Conservation (phyloP, 2,113 vertebrate species). For the Capreolus pygargus region DNA sequence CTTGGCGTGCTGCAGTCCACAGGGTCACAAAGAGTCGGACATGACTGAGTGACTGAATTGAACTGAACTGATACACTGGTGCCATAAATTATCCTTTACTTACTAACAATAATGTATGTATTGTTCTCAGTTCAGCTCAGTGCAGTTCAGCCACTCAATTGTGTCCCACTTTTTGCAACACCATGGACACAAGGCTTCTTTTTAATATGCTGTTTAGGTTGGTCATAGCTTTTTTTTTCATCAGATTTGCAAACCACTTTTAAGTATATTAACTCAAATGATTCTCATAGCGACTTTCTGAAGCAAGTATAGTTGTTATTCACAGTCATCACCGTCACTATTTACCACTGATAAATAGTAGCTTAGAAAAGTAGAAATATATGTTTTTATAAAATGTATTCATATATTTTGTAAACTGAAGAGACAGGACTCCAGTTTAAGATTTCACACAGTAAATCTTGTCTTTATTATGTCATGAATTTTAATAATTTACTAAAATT, state of each 20-base stretch:
- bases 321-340: background rate
- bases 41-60: fast-evolving
- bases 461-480: background rate
- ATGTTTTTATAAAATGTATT: background rate
- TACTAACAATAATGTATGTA: background rate
- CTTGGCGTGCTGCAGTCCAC: background rate
- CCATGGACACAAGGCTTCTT: background rate
- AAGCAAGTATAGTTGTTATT: background rate
- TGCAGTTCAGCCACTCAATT: background rate
- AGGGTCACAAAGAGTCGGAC: background rate
- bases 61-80: background rate
- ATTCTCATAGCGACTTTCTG: background rate
- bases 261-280: background rate
- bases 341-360: background rate
- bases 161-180: background rate
- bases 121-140: background rate
- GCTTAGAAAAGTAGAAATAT: background rate
- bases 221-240: background rate
- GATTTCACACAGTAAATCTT: background rate
- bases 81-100: background rate
- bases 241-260: background rate
- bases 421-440: background rate
- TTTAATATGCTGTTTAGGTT: background rate
- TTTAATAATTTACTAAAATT: background rate
- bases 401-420: background rate